A percentile compares a stretch with the other conserved stretches of the same genome.
Conservation (phyloP, 2,888 invertebrate species). For the Nomada ruficornis region DNA sequence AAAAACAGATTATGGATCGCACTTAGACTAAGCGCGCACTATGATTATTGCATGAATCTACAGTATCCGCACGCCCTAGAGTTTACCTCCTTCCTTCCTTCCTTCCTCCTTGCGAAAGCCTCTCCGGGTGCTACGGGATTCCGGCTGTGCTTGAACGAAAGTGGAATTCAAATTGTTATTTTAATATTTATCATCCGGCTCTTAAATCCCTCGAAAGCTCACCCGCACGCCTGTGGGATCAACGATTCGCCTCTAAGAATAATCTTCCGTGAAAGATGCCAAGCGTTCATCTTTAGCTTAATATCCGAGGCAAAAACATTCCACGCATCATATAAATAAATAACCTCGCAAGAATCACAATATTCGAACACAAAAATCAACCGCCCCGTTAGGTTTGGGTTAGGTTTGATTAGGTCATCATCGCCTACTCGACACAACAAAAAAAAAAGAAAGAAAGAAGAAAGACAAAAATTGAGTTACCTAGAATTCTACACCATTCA, state of each 20-base stretch:
- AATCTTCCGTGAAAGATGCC: slow-evolving; percentile 69
- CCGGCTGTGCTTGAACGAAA: slow-evolving; percentile 68
- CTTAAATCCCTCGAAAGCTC: slow-evolving; percentile 68
- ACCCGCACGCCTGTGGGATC: slow-evolving; percentile 36
- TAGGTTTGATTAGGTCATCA: no score
- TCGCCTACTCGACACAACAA: background rate
- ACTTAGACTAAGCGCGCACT: slow-evolving; percentile 65
- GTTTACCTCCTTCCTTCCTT: slow-evolving; percentile 30
- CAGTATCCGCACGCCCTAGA: slow-evolving; percentile 41
- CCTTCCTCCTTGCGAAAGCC: slow-evolving; percentile 28
- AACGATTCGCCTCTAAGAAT: slow-evolving; percentile 48
- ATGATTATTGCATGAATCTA: slow-evolving; percentile 75
- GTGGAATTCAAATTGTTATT: slow-evolving; percentile 79
- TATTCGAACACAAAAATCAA: no score
- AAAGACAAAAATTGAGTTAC: background rate
- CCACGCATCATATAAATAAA: background rate
- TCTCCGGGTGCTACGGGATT: slow-evolving; percentile 44
- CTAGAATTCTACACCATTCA: background rate
- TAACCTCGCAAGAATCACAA: no score
- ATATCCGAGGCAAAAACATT: slow-evolving; percentile 52
- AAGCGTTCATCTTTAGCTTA: slow-evolving; percentile 65
- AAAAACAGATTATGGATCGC: slow-evolving; percentile 45
- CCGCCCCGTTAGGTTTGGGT: no score
- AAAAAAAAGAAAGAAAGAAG: no score
- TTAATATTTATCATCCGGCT: slow-evolving; percentile 78